phyloP scores from a whole-genome alignment of 2,797 vertebrate genomes.

The Peromyscus eremicus region DNA sequence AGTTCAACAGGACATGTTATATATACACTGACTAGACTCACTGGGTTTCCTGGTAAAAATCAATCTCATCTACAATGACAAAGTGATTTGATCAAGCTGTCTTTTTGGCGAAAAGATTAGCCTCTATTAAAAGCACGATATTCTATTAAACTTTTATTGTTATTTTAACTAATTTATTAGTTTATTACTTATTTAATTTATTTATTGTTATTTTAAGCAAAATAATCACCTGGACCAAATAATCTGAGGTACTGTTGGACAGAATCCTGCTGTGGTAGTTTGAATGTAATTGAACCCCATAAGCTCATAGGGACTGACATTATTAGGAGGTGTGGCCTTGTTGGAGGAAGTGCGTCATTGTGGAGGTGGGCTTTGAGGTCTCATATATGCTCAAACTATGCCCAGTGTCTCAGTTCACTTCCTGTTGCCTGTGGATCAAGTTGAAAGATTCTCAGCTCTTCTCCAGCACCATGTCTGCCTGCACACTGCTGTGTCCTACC shows the following conservation, averaged over 20 bases:
- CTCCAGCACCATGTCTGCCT: not conserved
- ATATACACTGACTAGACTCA: constrained; percentile 50
- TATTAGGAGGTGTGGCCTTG: not conserved
- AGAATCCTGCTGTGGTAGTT: not conserved
- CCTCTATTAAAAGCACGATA: not conserved
- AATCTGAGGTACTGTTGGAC: not conserved
- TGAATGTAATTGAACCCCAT: not conserved
- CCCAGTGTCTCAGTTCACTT: not conserved
- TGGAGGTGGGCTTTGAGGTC: not conserved
- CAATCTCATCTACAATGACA: constrained; percentile 63
- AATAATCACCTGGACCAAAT: not conserved
- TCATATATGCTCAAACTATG: not conserved
- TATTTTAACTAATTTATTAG: not conserved
- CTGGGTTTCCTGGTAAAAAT: constrained; percentile 52
- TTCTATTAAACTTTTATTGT: not conserved
- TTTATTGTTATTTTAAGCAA: not conserved
- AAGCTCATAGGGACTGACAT: not conserved
- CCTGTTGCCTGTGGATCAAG: not conserved
- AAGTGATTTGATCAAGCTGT: not conserved
- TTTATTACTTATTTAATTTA: too few relatives aligned
- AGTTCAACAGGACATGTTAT: constrained; percentile 33
- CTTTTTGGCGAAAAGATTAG: constrained; percentile 18
- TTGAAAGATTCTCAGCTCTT: not conserved
- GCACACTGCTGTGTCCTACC: not conserved
- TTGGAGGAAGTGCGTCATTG: not conserved